Evolutionary conservation across 2,888 invertebrate genomes (phyloP).

Genomic region (Eupithecia centaureata): DNA sequence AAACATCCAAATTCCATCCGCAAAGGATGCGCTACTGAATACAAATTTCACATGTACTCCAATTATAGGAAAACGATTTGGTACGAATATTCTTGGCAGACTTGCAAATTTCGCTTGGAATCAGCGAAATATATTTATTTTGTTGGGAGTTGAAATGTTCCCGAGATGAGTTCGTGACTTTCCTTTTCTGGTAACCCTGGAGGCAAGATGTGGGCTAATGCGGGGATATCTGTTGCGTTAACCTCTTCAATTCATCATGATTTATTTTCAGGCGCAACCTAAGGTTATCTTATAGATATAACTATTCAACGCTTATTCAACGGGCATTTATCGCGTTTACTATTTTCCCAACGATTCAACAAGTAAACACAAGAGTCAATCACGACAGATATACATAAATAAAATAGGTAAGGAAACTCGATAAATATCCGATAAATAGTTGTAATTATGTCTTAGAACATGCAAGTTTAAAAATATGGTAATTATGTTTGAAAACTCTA

Average conservation of each 20-base stretch:
- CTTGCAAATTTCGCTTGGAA: constrained; percentile 82
- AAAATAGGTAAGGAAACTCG: no score
- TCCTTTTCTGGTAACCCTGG: constrained; percentile 61
- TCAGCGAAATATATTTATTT: constrained; percentile 83
- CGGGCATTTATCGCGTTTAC: no score
- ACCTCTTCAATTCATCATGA: constrained; percentile 28
- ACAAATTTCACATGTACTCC: constrained; percentile 84
- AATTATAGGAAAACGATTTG: constrained; percentile 85
- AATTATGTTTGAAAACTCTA: not conserved
- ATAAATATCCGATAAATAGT: no score
- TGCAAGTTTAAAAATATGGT: no score
- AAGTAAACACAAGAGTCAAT: no score
- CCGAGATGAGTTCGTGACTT: constrained; percentile 72
- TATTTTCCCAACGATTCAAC: no score
- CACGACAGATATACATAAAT: no score
- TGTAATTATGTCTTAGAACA: no score
- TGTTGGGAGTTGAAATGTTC: constrained; percentile 72
- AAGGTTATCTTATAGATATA: no score
- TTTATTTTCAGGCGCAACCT: constrained; percentile 2
- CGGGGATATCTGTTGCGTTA: constrained; percentile 49
- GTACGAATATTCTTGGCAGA: constrained; percentile 84
- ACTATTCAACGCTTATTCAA: no score
- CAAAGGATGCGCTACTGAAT: constrained; percentile 82
- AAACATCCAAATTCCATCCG: constrained; percentile 80
- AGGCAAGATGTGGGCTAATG: constrained; percentile 40